These are phyloP conservation scores for Hylaeus anthracinus DNA, from an alignment of 1,140 invertebrate species.

Conservation along the genomic window DNA sequence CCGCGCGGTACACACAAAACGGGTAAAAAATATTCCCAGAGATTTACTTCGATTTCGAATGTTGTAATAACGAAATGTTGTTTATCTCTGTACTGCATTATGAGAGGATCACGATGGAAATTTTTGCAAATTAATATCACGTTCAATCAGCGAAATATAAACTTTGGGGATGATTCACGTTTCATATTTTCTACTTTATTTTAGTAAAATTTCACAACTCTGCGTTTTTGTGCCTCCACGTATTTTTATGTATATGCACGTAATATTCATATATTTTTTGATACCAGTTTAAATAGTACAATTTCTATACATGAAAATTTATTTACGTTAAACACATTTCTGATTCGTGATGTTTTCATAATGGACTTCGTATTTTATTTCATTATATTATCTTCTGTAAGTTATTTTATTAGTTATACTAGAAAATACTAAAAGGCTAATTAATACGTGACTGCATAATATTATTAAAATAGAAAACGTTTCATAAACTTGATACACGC, in stretches of 20 bases:
- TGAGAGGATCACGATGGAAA: background rate
- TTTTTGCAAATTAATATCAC: background rate
- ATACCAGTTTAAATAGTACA: background rate
- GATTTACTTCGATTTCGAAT: background rate
- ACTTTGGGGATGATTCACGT: background rate
- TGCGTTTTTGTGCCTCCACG: background rate
- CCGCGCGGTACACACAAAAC: background rate
- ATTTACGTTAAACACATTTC: too few species aligned
- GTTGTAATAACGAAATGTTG: slow-evolving; percentile 10
- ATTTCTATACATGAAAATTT: background rate
- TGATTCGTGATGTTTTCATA: too few species aligned
- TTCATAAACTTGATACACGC: too few species aligned
- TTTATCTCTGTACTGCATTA: background rate
- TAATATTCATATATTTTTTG: background rate
- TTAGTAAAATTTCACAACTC: background rate
- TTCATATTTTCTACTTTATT: slow-evolving; percentile 8
- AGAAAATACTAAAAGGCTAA: too few species aligned
- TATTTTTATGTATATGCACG: background rate
- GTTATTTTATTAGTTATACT: too few species aligned
- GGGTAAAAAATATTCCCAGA: background rate
- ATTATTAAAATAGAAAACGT: too few species aligned
- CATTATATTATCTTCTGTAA: too few species aligned
- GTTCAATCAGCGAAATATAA: background rate
- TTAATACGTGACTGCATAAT: too few species aligned
- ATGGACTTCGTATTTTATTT: too few species aligned